Conservation (phyloP, 2,888 invertebrate species). For the Drosophila nr. perissopoda region DNA sequence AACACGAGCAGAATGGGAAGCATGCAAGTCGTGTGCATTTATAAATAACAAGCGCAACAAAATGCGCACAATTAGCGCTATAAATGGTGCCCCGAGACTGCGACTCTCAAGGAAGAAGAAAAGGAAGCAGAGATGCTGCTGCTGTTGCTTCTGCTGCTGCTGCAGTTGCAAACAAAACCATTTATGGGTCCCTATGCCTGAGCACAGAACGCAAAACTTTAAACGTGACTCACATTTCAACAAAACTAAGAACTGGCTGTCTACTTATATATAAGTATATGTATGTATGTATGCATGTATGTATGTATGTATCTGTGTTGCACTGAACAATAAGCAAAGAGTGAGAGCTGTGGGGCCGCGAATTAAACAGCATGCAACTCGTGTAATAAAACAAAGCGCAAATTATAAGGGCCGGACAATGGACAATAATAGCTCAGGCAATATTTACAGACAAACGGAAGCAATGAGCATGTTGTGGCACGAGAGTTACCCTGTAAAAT, state of each 20-base stretch:
- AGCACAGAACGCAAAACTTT: conserved; percentile 62
- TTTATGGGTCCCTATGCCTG: conserved; percentile 66
- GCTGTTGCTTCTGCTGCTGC: conserved; percentile 6
- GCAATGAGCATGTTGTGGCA: neutral
- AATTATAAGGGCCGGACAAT: conserved; percentile 69
- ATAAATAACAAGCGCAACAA: conserved; percentile 73
- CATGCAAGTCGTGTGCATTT: conserved; percentile 59
- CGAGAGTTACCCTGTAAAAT: conserved; percentile 1
- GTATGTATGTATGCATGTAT: neutral
- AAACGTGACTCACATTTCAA: conserved; percentile 77
- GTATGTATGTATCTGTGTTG: conserved; percentile 7
- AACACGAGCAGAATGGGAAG: conserved; percentile 11
- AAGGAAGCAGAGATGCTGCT: conserved; percentile 5
- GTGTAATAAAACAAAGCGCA: conserved; percentile 72
- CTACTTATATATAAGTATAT: conserved; percentile 1
- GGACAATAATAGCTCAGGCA: conserved; percentile 40
- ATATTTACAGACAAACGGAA: conserved; percentile 30
- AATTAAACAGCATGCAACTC: conserved; percentile 70
- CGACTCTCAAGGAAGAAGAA: conserved; percentile 31
- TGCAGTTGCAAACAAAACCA: conserved; percentile 44
- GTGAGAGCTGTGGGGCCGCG: conserved; percentile 26
- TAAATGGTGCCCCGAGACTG: conserved; percentile 66
- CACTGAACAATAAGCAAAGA: conserved; percentile 35
- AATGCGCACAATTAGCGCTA: conserved; percentile 76
- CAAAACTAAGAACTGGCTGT: conserved; percentile 21